These are phyloP conservation scores for Parus major DNA, from an alignment of 2,113 vertebrate genomes.

Conservation along the genomic window DNA sequence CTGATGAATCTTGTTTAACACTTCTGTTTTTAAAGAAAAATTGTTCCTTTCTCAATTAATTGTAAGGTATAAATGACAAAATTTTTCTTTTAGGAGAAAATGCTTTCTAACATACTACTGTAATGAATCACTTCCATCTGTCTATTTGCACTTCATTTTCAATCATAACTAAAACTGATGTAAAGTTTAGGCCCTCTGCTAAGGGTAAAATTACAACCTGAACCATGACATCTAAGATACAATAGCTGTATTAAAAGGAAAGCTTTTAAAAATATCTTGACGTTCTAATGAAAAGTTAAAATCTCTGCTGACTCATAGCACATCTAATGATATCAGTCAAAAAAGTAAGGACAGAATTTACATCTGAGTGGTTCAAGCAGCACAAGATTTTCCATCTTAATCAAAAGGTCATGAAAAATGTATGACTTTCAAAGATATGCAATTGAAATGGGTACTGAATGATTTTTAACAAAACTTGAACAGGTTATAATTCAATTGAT, in stretches of 20 bases:
- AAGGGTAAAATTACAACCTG: background rate
- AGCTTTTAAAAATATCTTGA: background rate
- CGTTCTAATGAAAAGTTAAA: background rate
- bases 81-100: slow-evolving; percentile 12
- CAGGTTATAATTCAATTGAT: background rate
- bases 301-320: background rate
- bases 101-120: slow-evolving; percentile 1
- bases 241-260: background rate
- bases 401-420: slow-evolving; percentile 20
- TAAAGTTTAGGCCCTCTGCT: background rate
- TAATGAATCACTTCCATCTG: slow-evolving; percentile 17
- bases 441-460: background rate
- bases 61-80: background rate
- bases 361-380: background rate
- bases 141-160: slow-evolving; percentile 14
- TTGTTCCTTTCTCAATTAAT: slow-evolving; percentile 27
- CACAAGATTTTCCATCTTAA: background rate
- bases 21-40: slow-evolving; percentile 14
- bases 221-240: background rate
- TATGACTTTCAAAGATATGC: background rate
- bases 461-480: background rate
- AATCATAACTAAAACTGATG: background rate
- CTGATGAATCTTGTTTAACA: background rate
- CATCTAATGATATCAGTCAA: background rate
- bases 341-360: background rate